Conservation (phyloP, 2,888 invertebrate species). For the Morpho helenor region DNA sequence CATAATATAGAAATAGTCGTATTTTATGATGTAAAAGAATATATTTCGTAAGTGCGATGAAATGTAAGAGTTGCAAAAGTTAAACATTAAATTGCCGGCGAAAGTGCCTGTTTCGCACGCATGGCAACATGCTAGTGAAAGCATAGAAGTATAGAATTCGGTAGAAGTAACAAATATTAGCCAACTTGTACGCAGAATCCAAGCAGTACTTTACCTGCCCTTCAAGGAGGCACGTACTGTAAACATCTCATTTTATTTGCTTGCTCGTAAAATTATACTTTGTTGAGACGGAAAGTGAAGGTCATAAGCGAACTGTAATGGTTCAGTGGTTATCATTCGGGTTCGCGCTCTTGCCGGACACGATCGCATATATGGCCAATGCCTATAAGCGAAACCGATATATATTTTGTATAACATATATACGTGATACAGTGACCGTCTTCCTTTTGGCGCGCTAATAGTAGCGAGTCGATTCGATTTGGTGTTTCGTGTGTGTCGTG, state of each 20-base stretch:
- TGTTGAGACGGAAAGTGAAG: conserved; percentile 7
- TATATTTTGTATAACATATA: too few species aligned
- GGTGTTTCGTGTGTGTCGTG: too few species aligned
- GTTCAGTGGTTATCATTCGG: too few species aligned
- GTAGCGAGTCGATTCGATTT: too few species aligned
- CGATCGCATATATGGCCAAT: too few species aligned
- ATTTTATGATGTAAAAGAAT: conserved; percentile 26
- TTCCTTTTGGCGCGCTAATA: too few species aligned
- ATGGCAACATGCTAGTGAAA: conserved; percentile 58
- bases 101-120: conserved; percentile 44
- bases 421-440: too few species aligned
- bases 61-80: conserved; percentile 37
- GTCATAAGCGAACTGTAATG: background rate
- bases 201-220: conserved; percentile 20
- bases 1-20: background rate
- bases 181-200: conserved; percentile 36
- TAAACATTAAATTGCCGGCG: conserved; percentile 48
- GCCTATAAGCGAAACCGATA: too few species aligned
- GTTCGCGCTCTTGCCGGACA: too few species aligned
- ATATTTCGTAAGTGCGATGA: conserved; percentile 29
- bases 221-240: conserved; percentile 19
- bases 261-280: conserved; percentile 11
- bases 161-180: conserved; percentile 40
- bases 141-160: conserved; percentile 39
- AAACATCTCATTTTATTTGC: conserved; percentile 15